phyloP scores from a whole-genome alignment of 2,888 invertebrate genomes.

The Auanema sp. region DNA sequence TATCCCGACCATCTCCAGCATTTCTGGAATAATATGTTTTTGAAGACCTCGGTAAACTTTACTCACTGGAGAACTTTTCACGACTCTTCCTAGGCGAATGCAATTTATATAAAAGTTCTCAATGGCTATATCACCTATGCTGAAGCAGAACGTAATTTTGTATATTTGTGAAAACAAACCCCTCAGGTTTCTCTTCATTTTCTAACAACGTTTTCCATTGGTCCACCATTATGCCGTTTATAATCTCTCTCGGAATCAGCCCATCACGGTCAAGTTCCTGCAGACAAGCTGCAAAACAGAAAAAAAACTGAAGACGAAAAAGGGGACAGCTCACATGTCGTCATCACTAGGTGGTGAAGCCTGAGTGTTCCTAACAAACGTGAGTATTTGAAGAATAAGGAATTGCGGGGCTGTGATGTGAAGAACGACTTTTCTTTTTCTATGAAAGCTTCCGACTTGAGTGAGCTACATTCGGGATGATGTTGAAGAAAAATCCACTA shows the following conservation, averaged over 20 bases:
- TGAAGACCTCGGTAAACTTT: background rate
- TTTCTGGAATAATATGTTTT: conserved; percentile 30
- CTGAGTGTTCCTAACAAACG: background rate
- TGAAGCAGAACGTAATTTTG: conserved; percentile 16
- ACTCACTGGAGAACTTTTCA: conserved; percentile 36
- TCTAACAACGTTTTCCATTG: conserved; percentile 39
- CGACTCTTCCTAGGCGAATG: conserved; percentile 38
- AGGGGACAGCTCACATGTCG: background rate
- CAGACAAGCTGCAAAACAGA: conserved; percentile 21
- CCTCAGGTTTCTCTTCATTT: conserved; percentile 37
- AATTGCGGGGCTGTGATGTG: background rate
- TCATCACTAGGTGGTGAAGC: background rate
- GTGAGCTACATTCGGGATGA: conserved; percentile 2
- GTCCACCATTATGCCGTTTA: conserved; percentile 30
- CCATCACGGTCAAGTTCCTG: conserved; percentile 22
- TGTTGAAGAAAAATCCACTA: conserved; percentile 35
- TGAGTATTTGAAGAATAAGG: background rate
- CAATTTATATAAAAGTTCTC: conserved; percentile 40
- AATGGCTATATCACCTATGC: conserved; percentile 28
- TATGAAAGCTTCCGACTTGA: background rate
- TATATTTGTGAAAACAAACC: conserved; percentile 5
- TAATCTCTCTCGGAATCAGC: conserved; percentile 26
- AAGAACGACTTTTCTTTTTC: conserved; percentile 7
- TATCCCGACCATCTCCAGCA: conserved; percentile 57
- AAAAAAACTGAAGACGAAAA: background rate